Percentiles rank a stretch among this genome's conserved stretches.
These are phyloP conservation scores for Lochmaea crataegi DNA, from an alignment of 2,888 invertebrate species.

Conservation along the genomic window DNA sequence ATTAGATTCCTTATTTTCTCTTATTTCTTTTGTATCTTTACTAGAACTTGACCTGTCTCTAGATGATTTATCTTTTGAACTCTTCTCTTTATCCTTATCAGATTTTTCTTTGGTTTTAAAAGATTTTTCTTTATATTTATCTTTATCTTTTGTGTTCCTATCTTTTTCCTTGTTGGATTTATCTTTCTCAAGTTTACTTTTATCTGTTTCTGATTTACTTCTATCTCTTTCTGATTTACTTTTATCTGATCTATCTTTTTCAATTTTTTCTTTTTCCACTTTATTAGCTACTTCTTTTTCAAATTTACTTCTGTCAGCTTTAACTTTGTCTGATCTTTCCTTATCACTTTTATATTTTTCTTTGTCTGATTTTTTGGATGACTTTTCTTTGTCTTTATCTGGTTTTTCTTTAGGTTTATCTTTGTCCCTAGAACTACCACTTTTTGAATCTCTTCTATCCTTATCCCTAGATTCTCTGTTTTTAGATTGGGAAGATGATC, in stretches of 20 bases:
- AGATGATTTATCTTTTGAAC: slow-evolving; percentile 21
- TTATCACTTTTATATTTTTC: slow-evolving; percentile 55
- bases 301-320: slow-evolving; percentile 15
- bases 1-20: slow-evolving; percentile 28
- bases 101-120: slow-evolving; percentile 31
- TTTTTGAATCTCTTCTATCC: slow-evolving; percentile 46
- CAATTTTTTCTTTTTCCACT: slow-evolving; percentile 23
- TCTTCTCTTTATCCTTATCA: slow-evolving; percentile 39
- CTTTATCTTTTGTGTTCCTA: slow-evolving; percentile 21
- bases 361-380: slow-evolving; percentile 47
- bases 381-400: slow-evolving; percentile 40
- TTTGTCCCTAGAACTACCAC: slow-evolving; percentile 45
- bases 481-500: slow-evolving; percentile 26
- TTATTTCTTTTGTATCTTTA: slow-evolving; percentile 18
- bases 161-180: slow-evolving; percentile 37
- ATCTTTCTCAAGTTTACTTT: slow-evolving; percentile 46
- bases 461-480: slow-evolving; percentile 50
- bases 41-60: slow-evolving; percentile 29
- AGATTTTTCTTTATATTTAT: slow-evolving; percentile 7
- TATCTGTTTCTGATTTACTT: slow-evolving; percentile 46
- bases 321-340: slow-evolving; percentile 47
- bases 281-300: slow-evolving; percentile 35
- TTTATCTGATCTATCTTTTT: slow-evolving; percentile 31
- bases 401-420: slow-evolving; percentile 32
- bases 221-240: slow-evolving; percentile 25